Evolutionary conservation across 1,140 invertebrate species (phyloP).

Genomic region (Aplysia californica): DNA sequence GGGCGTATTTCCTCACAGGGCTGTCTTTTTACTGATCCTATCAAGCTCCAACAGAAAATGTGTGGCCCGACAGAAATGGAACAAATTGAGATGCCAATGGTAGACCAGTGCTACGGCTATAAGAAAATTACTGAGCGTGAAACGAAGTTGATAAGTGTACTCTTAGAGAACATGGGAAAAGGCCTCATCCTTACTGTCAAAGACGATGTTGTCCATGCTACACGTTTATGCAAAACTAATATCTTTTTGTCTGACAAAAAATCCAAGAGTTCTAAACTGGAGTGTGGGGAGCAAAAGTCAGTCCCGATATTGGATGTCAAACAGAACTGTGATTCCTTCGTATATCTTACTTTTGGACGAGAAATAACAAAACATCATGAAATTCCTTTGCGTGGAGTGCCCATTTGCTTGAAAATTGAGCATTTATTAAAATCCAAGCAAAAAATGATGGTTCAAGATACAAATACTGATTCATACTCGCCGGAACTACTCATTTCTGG

Average conservation of each 20-base stretch:
- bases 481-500: background rate
- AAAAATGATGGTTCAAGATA: background rate
- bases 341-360: constrained; percentile 8
- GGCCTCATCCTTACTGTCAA: constrained; percentile 3
- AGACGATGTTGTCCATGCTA: constrained; percentile 11
- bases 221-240: constrained; percentile 8
- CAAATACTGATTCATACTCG: background rate
- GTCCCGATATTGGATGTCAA: constrained; percentile 6
- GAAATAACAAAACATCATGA: constrained; percentile 1
- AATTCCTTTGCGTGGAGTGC: background rate
- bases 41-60: background rate
- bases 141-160: background rate
- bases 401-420: background rate
- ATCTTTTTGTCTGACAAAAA: constrained; percentile 6
- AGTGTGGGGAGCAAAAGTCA: background rate
- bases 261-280: background rate
- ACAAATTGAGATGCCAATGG: background rate
- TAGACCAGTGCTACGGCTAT: background rate
- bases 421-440: background rate
- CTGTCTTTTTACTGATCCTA: background rate
- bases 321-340: background rate
- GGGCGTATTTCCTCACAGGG: background rate
- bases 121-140: background rate
- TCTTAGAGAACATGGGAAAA: constrained; percentile 16
- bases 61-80: constrained; percentile 2